Conservation (phyloP, 2,113 vertebrate genomes). For the Anarrhichthys ocellatus region DNA sequence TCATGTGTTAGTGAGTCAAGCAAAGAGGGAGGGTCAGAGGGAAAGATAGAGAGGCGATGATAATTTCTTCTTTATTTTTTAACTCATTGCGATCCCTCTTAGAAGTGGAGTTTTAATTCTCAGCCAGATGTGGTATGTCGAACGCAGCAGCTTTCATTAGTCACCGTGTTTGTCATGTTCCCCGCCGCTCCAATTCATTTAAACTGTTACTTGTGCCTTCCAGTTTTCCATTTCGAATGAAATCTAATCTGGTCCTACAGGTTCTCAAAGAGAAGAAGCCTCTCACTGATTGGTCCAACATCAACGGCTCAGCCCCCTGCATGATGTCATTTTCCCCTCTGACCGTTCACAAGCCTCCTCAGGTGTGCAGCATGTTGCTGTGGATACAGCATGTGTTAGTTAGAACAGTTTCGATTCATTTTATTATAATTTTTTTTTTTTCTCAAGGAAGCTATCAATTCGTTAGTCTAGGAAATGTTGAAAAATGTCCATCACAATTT, state of each 20-base stretch:
- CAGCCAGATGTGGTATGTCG: slow-evolving; percentile 41
- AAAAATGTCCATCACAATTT: not conserved
- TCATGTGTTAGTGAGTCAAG: slow-evolving; percentile 80
- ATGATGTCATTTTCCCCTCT: slow-evolving; percentile 82
- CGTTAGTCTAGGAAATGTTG: not conserved
- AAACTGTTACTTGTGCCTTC: not conserved
- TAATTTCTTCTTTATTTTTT: slow-evolving; percentile 64
- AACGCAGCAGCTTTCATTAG: not conserved
- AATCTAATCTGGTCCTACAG: slow-evolving; percentile 62
- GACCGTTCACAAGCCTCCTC: slow-evolving; percentile 69
- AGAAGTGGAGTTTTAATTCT: slow-evolving; percentile 41
- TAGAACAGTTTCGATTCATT: not conserved
- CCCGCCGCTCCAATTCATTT: not conserved
- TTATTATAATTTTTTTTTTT: not conserved
- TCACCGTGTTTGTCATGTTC: not conserved
- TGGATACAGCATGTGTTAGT: slow-evolving; percentile 4
- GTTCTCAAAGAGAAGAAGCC: slow-evolving; percentile 81
- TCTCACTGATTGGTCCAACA: slow-evolving; percentile 77
- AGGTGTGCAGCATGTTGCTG: slow-evolving; percentile 66
- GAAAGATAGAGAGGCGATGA: slow-evolving; percentile 54
- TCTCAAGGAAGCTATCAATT: not conserved
- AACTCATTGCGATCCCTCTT: slow-evolving; percentile 55
- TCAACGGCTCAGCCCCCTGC: slow-evolving; percentile 79
- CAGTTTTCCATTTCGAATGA: not conserved
- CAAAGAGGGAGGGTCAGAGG: slow-evolving; percentile 35